phyloP scores from a whole-genome alignment of 2,888 invertebrate species.

The Listrodromus nycthemerus region DNA sequence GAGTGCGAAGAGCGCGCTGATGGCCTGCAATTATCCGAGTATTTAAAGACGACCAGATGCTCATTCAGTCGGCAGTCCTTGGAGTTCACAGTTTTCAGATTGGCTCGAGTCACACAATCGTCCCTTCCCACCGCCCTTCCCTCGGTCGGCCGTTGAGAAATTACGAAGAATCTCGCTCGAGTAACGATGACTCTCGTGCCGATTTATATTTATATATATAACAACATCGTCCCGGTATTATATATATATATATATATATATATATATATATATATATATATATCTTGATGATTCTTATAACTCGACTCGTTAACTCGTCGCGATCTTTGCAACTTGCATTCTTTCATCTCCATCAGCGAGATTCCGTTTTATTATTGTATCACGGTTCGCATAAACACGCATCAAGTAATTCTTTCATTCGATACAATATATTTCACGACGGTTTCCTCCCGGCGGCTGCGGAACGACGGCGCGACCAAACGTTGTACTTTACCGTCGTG shows the following conservation, averaged over 20 bases:
- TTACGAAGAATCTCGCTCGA: conserved; percentile 68
- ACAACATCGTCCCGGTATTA: conserved; percentile 18
- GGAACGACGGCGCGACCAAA: conserved; percentile 2
- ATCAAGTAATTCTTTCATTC: conserved; percentile 63
- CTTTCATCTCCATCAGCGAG: conserved; percentile 44
- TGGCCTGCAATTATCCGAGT: conserved; percentile 18
- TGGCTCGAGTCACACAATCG: conserved; percentile 38
- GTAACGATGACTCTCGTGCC: conserved; percentile 72
- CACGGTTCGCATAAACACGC: conserved; percentile 26
- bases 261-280: conserved; percentile 41
- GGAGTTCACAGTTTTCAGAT: conserved; percentile 31
- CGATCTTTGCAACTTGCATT: conserved; percentile 60
- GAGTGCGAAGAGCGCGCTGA: conserved; percentile 7
- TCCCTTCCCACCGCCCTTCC: conserved; percentile 10
- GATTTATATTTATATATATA: conserved; percentile 71
- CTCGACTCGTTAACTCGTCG: conserved; percentile 56
- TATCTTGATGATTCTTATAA: neutral
- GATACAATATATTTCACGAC: conserved; percentile 31
- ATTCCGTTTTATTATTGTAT: conserved; percentile 53
- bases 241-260: conserved; percentile 69
- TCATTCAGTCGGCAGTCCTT: neutral
- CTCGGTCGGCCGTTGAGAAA: conserved; percentile 65
- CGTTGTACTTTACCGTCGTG: conserved; percentile 43
- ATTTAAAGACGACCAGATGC: conserved; percentile 36
- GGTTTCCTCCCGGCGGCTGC: conserved; percentile 27